Base-by-base conservation (phyloP, 2,797 vertebrate genomes). In the Platyrinchus mystaceus region DNA sequence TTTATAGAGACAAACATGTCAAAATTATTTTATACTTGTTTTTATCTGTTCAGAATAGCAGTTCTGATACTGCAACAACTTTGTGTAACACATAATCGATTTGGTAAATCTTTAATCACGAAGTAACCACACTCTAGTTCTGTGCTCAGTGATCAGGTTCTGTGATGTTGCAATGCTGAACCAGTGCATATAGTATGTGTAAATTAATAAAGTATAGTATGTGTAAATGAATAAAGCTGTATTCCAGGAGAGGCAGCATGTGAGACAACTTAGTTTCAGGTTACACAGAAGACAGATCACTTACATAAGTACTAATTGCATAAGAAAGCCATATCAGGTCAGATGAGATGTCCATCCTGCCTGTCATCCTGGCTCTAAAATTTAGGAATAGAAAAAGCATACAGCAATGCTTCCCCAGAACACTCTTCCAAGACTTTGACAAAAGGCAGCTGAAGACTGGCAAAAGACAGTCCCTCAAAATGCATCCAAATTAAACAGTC, bases 231-330 rank as follows among this genome's bases (percentile, higher is more conserved):
- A 88, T 82, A 87, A 84, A 91, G 74, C 64, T 70, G 63, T 93
- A 94, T 87, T 93, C 66, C 80, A 91, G 41, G 55, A 82, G 83
- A 94, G 59, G n/a, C 83, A 93, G 67, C 64, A 53, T 50, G 74
- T 56, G 47, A 91, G 85, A 93, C 59, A 84, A 88, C 62, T 86
- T 79, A 0, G 27, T 79, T 86, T 95, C 89, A 34, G 3, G 3
- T 90, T 95, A 91, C 89, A 77, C 71, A 88, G 89, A 84, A 89
- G 74, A 91, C 9, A 14, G 85, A 89, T 96, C 76, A 90, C 75
- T 97, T 84, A 91, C 90, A 66, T 62, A 94, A 88, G 90, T 50
- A 84, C 70, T 83, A 96, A 88, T 55, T 79, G 93, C 83, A 21
- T 55, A 91, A 91, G 91, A 88, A 95, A 95, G 91, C 80, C 3